phyloP scores from a whole-genome alignment of 2,113 vertebrate genomes.

The Globicephala melas region DNA sequence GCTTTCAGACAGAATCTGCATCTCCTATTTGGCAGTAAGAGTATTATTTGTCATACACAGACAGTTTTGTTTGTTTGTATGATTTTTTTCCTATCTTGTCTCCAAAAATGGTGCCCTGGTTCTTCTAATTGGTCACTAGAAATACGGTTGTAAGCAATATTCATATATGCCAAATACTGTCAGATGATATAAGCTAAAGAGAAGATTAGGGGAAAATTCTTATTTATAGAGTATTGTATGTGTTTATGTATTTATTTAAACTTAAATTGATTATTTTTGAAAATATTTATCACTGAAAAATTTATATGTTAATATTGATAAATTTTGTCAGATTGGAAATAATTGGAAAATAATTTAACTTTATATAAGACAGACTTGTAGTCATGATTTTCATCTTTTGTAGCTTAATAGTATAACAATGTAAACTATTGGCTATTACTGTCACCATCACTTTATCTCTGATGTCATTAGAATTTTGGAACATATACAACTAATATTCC shows the following conservation, averaged over 20 bases:
- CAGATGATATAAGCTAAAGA: background rate
- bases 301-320: background rate
- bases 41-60: background rate
- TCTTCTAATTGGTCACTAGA: background rate
- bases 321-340: background rate
- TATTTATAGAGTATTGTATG: background rate
- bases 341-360: background rate
- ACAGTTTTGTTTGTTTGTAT: background rate
- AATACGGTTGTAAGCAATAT: background rate
- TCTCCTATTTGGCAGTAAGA: background rate
- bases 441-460: background rate
- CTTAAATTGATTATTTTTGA: background rate
- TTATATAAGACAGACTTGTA: background rate
- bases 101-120: background rate
- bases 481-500: background rate
- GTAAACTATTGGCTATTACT: background rate
- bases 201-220: background rate
- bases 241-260: background rate
- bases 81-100: background rate
- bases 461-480: background rate
- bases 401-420: background rate
- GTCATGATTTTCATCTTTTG: background rate
- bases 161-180: background rate
- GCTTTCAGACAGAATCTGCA: background rate
- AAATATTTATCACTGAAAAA: background rate